phyloP scores from a whole-genome alignment of 2,888 invertebrate genomes.

The Branchellion lobata region DNA sequence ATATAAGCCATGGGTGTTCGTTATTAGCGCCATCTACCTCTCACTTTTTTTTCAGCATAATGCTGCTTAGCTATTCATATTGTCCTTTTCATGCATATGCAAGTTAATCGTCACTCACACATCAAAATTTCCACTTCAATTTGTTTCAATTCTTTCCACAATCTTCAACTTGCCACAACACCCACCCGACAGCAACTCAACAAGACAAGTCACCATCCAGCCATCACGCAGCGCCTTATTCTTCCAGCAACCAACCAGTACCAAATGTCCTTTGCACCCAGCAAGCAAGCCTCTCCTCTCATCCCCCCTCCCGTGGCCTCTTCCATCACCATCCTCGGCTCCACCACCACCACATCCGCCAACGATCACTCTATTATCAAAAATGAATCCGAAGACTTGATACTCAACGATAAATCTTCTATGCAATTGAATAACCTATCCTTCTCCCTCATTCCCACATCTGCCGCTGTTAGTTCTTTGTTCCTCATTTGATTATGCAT shows the following conservation, averaged over 20 bases:
- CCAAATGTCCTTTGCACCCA: constrained; percentile 25
- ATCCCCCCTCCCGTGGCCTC: neutral
- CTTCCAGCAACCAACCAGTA: constrained; percentile 56
- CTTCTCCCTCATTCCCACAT: neutral
- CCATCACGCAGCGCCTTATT: constrained; percentile 56
- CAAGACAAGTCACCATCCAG: neutral
- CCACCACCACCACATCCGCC: neutral
- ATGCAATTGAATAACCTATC: neutral
- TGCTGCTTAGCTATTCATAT: neutral
- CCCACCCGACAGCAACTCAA: neutral
- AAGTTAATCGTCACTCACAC: neutral
- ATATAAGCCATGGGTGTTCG: too few species aligned
- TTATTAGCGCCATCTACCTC: neutral
- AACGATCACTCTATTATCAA: neutral
- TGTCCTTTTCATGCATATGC: neutral
- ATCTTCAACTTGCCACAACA: neutral
- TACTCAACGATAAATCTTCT: neutral
- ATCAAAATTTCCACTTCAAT: neutral
- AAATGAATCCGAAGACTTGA: neutral
- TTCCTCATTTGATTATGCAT: too few species aligned
- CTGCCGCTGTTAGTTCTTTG: neutral
- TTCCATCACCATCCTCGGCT: neutral
- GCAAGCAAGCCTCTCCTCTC: neutral
- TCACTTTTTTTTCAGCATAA: neutral
- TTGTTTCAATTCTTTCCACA: neutral